phyloP scores from a whole-genome alignment of 1,140 invertebrate species.

The Bombus huntii region DNA sequence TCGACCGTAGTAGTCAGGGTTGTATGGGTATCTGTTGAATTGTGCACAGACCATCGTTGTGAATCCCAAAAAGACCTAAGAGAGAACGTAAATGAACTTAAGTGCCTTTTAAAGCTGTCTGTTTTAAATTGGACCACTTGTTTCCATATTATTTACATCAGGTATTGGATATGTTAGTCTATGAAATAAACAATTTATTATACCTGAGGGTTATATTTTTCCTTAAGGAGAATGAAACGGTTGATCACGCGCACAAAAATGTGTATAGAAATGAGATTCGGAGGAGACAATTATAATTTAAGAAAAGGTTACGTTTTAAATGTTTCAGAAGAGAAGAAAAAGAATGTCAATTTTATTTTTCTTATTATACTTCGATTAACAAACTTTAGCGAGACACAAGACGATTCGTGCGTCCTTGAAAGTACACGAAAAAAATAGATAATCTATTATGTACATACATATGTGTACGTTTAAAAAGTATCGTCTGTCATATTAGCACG shows the following conservation, averaged over 20 bases:
- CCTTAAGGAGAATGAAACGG: too few species aligned
- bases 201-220: not conserved
- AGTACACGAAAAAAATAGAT: not conserved
- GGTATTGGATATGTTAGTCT: too few species aligned
- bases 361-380: too few species aligned
- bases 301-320: not conserved
- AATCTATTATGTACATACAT: too few species aligned
- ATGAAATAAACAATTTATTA: not conserved
- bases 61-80: conserved; percentile 54
- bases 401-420: not conserved
- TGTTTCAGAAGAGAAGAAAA: not conserved
- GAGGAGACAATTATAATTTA: not conserved
- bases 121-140: not conserved
- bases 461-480: too few species aligned
- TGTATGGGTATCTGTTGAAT: conserved; percentile 59
- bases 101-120: too few species aligned
- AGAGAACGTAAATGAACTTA: not conserved
- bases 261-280: too few species aligned
- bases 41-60: conserved; percentile 52
- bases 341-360: too few species aligned
- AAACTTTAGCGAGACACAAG: not conserved
- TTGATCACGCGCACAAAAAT: too few species aligned
- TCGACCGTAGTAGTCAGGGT: conserved; percentile 63
- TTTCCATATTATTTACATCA: not conserved
- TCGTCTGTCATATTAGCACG: not conserved